These are phyloP conservation scores for Axis porcinus DNA, from an alignment of 2,113 vertebrate genomes.

Conservation along the genomic window DNA sequence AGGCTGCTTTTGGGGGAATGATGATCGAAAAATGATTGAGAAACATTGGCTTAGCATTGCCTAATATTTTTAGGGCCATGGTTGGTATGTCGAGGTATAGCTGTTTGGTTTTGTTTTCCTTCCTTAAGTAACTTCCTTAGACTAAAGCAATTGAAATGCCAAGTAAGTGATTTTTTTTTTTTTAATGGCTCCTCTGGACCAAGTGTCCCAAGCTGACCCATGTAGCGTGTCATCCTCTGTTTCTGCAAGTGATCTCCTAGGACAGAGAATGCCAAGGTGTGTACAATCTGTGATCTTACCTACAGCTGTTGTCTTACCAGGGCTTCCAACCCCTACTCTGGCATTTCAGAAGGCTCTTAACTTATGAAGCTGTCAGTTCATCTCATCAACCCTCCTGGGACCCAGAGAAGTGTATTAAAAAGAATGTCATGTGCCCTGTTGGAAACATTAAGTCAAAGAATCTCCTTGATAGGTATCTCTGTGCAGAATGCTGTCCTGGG, in stretches of 20 bases:
- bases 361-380: conserved; percentile 53
- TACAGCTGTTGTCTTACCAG: background rate
- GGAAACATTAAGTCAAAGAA: conserved; percentile 29
- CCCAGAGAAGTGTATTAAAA: conserved; percentile 43
- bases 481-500: conserved; percentile 70
- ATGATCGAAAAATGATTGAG: background rate
- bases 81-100: background rate
- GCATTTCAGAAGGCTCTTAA: background rate
- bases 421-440: conserved; percentile 62
- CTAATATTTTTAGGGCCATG: background rate
- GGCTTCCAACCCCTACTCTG: too few relatives aligned
- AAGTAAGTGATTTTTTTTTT: background rate
- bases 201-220: background rate
- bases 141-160: background rate
- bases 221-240: background rate
- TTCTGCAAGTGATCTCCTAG: background rate
- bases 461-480: conserved; percentile 64
- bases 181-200: background rate
- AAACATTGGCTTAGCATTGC: accelerated
- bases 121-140: background rate
- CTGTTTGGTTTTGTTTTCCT: background rate
- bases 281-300: background rate
- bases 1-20: accelerated
- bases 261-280: background rate
- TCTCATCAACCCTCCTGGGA: conserved; percentile 5